Evolutionary conservation across 1,140 invertebrate genomes (phyloP), one percentile per base, ranked within the genome.

Genomic region (Acromyrmex charruanus): DNA sequence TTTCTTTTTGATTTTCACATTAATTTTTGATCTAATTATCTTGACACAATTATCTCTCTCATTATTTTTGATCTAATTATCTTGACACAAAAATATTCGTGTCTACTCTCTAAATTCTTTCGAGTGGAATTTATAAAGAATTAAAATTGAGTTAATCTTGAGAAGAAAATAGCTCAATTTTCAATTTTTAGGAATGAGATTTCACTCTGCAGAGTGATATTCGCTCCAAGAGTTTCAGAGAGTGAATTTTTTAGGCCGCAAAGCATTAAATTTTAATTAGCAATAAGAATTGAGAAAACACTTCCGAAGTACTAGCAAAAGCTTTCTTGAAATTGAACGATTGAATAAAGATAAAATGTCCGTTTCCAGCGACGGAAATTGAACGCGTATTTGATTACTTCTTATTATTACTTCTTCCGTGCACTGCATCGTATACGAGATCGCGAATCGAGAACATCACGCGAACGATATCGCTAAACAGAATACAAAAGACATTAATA

Each of bases 371-470:
- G 75, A 65, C 21, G 25, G 21, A 53, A 49, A 63, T 82, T 18
- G 7, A 39, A 53, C 59, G 77, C 59, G 44, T 61, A 28, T 25
- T 25, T 51, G 18, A 28, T 35, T 89, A 44, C 10, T 21, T 66
- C 65, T 66, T 66, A 39, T 66, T 66, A 28, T 35, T 89, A 66
- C n/a, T 21, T 79, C 69, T 65, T 75, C 61, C 75, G 74, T 86
- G 59, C 28, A 80, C 21, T 61, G 25, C 25, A 55, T 66, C 39
- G 9, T 74, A 35, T 77, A 63, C 61, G 63, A 84, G 77, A 71
- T 79, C 59, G 59, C 28, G 3, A 28, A 39, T 86, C 25, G 10
- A 53, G 14, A 59, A 59, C 12, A 63, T 55, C n/a, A 65, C 66
- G 53, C 66, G 59, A 69, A 16, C 44, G 31, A 82, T 51, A 25